Evolutionary conservation across 1,140 invertebrate genomes (phyloP), one percentile per base, ranked within the genome.

Genomic region (Cardiocondyla obscurior): DNA sequence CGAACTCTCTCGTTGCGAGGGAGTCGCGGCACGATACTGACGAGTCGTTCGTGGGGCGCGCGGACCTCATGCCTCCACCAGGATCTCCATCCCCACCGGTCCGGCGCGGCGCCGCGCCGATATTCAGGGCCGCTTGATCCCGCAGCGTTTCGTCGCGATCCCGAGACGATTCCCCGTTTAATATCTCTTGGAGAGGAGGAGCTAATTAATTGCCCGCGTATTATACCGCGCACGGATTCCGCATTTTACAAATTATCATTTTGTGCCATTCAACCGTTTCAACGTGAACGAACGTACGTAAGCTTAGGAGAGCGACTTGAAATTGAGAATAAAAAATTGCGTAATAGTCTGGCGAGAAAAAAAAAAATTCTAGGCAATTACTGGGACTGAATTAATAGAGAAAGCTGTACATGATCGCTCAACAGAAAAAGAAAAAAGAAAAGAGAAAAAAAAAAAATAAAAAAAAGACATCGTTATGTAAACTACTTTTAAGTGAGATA

Each of bases 21-120:
- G 84, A 70, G 62, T 83, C 84, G 84, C 82, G 82, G 79, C 84
- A 86, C 79, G 85, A 77, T 87, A 87, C 85, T 87, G 85, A 87
- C 84, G 84, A 28, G 64, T 67, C 70, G 84, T 57, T 81, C n/a
- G 64, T 55, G 39, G 82, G 85, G 79, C 84, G 85, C 82, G 33
- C 79, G 69, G 55, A 87, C 81, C 85, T 86, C 85, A 86, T 87
- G 85, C 84, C n/a, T n/a, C n/a, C 85, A 76, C 83, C 74, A 79
- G 74, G 74, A 79, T 79, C 33, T 69, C 74, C 74, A 79, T 79
- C 74, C 74, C 74, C 62, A 79, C 74, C 58, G 58, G 42, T 12
- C 19, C 62, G 74, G 74, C 36, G 33, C 62, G 22, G 16, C 44
- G 58, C 60, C n/a, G 30, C 74, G 73, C 46, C 74, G 74, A 69